phyloP scores from a whole-genome alignment of 2,797 vertebrate genomes.

The Hemitrygon akajei region DNA sequence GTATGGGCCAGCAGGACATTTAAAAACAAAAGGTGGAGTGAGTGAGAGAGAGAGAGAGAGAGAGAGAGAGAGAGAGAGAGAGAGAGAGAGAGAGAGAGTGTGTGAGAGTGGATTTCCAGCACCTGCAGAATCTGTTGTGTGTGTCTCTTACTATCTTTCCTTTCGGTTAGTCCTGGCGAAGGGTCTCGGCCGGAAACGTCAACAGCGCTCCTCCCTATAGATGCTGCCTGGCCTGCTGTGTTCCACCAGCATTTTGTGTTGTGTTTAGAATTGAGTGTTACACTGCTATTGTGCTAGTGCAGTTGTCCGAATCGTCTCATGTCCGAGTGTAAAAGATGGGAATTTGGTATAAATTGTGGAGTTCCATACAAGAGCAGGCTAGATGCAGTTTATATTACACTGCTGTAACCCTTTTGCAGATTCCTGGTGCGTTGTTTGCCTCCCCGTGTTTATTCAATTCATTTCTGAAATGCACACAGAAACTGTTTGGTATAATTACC shows the following conservation, averaged over 20 bases:
- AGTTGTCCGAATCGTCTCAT: neutral
- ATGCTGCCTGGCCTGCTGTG: too few relatives aligned
- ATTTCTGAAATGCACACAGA: neutral
- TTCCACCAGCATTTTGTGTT: too few relatives aligned
- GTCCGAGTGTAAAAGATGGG: neutral
- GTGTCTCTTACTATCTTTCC: too few relatives aligned
- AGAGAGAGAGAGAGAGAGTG: too few relatives aligned
- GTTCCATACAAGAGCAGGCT: neutral
- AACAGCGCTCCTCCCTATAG: too few relatives aligned
- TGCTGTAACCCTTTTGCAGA: neutral
- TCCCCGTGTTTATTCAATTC: conserved; percentile 9
- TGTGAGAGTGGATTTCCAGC: too few relatives aligned
- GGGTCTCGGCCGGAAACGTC: too few relatives aligned
- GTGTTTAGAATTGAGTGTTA: neutral
- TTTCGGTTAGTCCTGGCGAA: too few relatives aligned
- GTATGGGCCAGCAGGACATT: neutral
- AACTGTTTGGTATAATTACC: conserved; percentile 26
- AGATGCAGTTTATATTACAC: neutral
- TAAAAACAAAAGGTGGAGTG: neutral
- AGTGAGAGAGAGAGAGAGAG: too few relatives aligned
- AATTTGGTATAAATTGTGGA: neutral
- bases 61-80: too few relatives aligned
- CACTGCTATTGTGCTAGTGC: neutral
- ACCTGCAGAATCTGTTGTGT: too few relatives aligned
- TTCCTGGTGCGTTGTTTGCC: neutral